Evolutionary conservation across 2,888 invertebrate genomes (phyloP).

Genomic region (Spodoptera littoralis): DNA sequence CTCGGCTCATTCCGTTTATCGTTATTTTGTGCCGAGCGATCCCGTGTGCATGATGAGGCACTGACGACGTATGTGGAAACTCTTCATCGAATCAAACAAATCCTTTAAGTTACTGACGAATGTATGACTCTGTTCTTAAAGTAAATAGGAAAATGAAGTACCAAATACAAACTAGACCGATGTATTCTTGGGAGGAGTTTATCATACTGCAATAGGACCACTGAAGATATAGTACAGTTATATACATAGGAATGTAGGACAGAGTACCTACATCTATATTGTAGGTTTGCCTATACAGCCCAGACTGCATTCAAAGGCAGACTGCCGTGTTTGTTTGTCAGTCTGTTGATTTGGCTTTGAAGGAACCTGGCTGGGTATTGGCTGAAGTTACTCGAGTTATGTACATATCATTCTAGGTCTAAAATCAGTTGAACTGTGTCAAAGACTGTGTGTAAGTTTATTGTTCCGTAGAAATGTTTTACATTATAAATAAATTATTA

Average conservation of each 20-base stretch:
- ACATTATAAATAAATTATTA: no score
- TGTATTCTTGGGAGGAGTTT: no score
- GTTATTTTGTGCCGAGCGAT: conserved; percentile 45
- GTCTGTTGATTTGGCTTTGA: conserved; percentile 46
- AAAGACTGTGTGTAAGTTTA: no score
- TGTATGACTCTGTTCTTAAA: no score
- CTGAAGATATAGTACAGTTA: neutral
- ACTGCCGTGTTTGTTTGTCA: conserved; percentile 39
- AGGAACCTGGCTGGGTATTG: conserved; percentile 25
- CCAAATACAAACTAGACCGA: neutral
- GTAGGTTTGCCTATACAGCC: conserved; percentile 11
- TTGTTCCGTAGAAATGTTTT: no score
- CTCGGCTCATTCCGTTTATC: conserved; percentile 50
- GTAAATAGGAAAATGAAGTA: neutral
- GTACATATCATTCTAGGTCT: conserved; percentile 7
- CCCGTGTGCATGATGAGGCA: conserved; percentile 25
- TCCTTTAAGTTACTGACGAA: no score
- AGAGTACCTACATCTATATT: no score
- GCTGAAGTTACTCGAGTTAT: conserved; percentile 11
- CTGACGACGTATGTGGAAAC: conserved; percentile 4
- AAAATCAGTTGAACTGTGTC: neutral
- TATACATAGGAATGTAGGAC: conserved; percentile 1
- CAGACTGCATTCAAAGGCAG: conserved; percentile 36
- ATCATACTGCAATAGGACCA: no score
- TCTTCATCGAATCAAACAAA: neutral